Base-by-base conservation (phyloP, 2,113 vertebrate species). In the Raphicerus campestris region DNA sequence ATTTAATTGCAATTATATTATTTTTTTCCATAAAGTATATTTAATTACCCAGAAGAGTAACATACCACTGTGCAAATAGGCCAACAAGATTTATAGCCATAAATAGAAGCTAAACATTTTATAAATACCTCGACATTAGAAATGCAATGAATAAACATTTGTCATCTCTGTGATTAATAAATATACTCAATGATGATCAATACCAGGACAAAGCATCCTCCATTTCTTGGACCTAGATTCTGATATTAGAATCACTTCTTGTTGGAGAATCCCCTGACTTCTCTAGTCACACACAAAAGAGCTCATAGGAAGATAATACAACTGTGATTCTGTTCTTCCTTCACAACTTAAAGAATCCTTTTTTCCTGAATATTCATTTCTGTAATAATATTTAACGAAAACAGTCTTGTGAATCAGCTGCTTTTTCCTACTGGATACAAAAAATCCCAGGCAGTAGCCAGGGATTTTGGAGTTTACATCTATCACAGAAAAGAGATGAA, bases 21-120 rank as follows among this genome's bases (percentile, higher is more conserved):
- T 47, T 90, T 95, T 73, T 87, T 53, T 87, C 35, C 92, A 78
- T 35, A 58, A 89, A 26, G 45, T 42, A 15, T 51, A 89, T 82
- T 87, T 53, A 93, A 66, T 89, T 91, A 91, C 45, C 91, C 55
- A 56, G 39, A 94, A 84, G 89, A 89, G 32, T 58, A 91, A 49
- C 51, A n/a, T 53, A 45, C 17, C 22, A 78, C 42, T 32, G 2
- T 81, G 55, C 30, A 88, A 58, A 87, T 11, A 88, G 70, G 15
- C 30, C 45, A 88, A 81, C 5, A 89, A 56, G 30, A 60, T 73
- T 90, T 86, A 89, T 66, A 86, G 55, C 63, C 26, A 80, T 17
- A 73, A 45, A 63, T 2, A 83, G 26, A 86, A 95, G 26, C 35
- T 81, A 73, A 80, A 20, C 14, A 91, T 26, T 87, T 89, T 47